Evolutionary conservation across 2,113 vertebrate genomes (phyloP).

Genomic region (Cranoglanis bouderius): DNA sequence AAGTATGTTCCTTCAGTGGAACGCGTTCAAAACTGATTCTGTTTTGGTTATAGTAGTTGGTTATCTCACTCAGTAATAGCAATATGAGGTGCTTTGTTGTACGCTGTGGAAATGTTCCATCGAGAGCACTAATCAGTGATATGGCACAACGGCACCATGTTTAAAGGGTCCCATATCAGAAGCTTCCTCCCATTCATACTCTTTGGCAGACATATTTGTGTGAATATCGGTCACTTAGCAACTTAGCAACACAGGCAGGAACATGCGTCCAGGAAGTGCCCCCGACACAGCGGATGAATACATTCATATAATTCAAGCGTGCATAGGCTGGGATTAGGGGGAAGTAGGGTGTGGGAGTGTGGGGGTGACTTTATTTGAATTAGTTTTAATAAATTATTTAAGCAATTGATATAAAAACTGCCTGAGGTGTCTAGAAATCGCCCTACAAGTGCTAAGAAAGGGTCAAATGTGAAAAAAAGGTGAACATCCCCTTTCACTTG

Average conservation of each 20-base stretch:
- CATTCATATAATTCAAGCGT: not conserved
- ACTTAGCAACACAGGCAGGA: slow-evolving; percentile 5
- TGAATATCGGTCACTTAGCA: slow-evolving; percentile 16
- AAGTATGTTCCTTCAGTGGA: not conserved
- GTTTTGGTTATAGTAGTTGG: not conserved
- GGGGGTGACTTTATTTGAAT: not conserved
- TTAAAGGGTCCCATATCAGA: not conserved
- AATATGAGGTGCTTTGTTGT: not conserved
- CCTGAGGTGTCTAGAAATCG: not conserved
- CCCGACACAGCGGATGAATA: not conserved
- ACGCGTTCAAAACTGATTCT: not conserved
- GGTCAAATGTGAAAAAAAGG: not conserved
- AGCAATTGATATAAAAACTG: not conserved
- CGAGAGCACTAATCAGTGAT: not conserved
- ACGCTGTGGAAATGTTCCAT: not conserved
- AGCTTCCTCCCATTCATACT: not conserved
- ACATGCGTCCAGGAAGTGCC: not conserved
- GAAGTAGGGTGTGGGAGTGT: no score
- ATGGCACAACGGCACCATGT: not conserved
- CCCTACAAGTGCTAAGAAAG: not conserved
- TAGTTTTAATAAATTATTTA: not conserved
- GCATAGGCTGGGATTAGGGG: not conserved
- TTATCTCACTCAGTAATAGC: not conserved
- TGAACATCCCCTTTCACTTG: not conserved
- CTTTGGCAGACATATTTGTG: not conserved